Base-by-base conservation (phyloP, 2,797 vertebrate species). In the Syndactyla subalaris region DNA sequence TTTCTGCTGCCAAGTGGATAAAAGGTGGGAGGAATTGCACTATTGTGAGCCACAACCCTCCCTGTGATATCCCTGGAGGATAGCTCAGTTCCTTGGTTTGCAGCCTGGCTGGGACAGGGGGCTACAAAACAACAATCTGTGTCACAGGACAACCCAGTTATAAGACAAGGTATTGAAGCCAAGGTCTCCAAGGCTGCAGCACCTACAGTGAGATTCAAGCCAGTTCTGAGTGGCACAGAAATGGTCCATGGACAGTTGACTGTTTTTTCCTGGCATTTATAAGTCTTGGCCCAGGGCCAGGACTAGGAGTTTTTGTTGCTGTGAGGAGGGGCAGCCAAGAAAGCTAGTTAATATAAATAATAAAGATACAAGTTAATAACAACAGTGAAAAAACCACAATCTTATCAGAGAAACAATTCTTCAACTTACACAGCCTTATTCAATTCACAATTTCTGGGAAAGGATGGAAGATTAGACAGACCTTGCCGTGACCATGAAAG, bases 361-460 rank as follows among this genome's bases (percentile, higher is more conserved):
- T 80, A 92, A 93, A 85, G 78, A 85, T 61, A 70, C 49, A 92
- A 93, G 95, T 75, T 89, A 92, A 80, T 92, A 92, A 62, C 81
- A 86, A 54, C 65, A 83, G 61, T 80, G 87, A 85, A 95, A 95
- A 97, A 94, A 9, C 84, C 92, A 93, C 93, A 94, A 83, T 88
- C 87, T 83, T 92, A 95, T 92, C 95, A 95, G 70, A 91, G 54
- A 91, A 93, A 88, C 87, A 85, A 94, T 96, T 94, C 65, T 75
- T 96, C 87, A 95, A 48, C 22, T 85, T 82, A 85, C 45, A 43
- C 30, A 93, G 82, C 65, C 58, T 96, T 91, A 96, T 92, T 93
- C 75, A 88, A 95, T 87, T 85, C 86, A 77, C 71, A 65, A 2
- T 93, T 96, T 96, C 92, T 96, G 95, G 92, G 93, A 96, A 94